phyloP scores from a whole-genome alignment of 2,888 invertebrate species.

The Choristoneura rosaceana region DNA sequence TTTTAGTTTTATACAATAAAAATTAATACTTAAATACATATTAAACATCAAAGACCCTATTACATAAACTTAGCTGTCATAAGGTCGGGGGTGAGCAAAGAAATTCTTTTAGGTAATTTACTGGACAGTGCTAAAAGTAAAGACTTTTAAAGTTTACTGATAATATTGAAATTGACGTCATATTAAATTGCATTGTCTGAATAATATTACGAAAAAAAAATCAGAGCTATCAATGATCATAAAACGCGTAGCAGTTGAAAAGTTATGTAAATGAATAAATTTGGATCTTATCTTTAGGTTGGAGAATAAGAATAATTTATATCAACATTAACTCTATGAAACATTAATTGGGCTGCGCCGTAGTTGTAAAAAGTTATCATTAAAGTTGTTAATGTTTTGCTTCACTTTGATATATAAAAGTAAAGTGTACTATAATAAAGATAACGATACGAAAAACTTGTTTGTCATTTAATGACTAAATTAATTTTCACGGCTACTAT shows the following conservation, averaged over 20 bases:
- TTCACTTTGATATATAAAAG: conserved; percentile 22
- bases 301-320: not conserved
- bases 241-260: not conserved
- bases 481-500: not conserved
- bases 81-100: no score
- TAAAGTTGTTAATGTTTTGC: conserved; percentile 31
- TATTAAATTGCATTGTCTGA: no score
- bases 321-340: conserved; percentile 25
- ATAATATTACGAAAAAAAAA: no score
- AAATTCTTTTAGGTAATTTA: no score
- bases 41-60: no score
- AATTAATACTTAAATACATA: no score
- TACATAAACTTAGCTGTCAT: no score
- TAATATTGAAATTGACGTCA: no score
- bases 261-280: not conserved
- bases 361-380: conserved; percentile 28
- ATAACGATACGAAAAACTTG: not conserved
- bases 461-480: not conserved
- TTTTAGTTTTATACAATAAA: no score
- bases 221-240: not conserved
- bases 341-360: conserved; percentile 21
- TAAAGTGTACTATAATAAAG: conserved; percentile 7
- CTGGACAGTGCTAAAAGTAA: no score
- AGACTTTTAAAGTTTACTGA: no score
- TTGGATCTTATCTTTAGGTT: conserved; percentile 9